Conservation (phyloP, 2,888 invertebrate species). For the Marronus borbonicus region DNA sequence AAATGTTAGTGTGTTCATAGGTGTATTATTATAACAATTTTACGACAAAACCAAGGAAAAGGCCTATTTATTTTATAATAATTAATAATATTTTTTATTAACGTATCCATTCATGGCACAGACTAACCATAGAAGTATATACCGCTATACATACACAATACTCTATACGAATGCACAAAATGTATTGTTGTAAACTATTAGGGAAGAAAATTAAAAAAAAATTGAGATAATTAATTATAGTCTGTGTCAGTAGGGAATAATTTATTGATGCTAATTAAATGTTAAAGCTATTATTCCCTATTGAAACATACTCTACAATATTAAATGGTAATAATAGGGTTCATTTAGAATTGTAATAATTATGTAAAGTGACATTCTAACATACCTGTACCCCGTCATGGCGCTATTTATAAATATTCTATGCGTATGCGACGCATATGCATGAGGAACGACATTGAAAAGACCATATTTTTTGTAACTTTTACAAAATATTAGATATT, state of each 20-base stretch:
- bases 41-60: constrained; percentile 1
- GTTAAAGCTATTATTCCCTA: neutral
- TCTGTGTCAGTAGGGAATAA: neutral
- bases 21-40: neutral
- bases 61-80: constrained; percentile 15
- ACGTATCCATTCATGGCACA: neutral
- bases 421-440: neutral
- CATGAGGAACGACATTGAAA: constrained; percentile 23
- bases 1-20: constrained; percentile 39
- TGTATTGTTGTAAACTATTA: neutral
- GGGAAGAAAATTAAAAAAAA: neutral
- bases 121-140: neutral
- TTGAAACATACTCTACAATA: neutral
- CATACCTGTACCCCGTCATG: constrained; percentile 7
- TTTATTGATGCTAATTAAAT: neutral
- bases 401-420: constrained; percentile 27
- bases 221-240: neutral
- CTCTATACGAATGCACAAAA: too few species aligned
- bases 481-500: constrained; percentile 45
- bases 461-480: constrained; percentile 51
- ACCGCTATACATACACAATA: neutral
- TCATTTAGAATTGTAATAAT: neutral
- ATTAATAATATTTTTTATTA: neutral
- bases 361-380: neutral
- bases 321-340: neutral